A percentile compares a stretch with the other conserved stretches of the same genome.
phyloP scores from a whole-genome alignment of 2,888 invertebrate species.

The Hetaerina titia region DNA sequence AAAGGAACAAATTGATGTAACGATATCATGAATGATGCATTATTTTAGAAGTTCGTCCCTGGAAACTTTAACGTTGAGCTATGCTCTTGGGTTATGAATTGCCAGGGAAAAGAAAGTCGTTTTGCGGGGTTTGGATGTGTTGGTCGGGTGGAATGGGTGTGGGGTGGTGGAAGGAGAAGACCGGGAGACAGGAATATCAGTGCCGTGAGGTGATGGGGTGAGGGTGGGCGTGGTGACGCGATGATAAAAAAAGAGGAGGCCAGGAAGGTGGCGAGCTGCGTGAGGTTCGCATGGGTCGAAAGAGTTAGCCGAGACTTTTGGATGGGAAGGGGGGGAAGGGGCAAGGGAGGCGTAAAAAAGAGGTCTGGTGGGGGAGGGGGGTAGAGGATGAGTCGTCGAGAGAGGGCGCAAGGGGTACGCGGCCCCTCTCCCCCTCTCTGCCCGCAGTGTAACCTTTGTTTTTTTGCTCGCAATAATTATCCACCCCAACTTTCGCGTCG shows the following conservation, averaged over 20 bases:
- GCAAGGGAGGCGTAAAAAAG: background rate
- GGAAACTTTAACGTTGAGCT: conserved; percentile 66
- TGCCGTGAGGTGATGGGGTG: background rate
- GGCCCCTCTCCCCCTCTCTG: background rate
- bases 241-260: background rate
- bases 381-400: background rate
- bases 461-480: conserved; percentile 41
- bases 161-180: background rate
- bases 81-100: conserved; percentile 67
- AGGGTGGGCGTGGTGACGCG: background rate
- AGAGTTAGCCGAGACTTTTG: background rate
- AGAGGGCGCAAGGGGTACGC: background rate
- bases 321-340: background rate
- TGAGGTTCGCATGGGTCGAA: background rate
- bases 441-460: background rate
- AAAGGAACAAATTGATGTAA: conserved; percentile 65
- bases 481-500: conserved; percentile 5
- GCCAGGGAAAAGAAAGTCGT: conserved; percentile 61
- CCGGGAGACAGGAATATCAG: background rate
- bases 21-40: conserved; percentile 67
- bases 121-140: background rate
- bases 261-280: background rate
- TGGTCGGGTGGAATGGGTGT: background rate
- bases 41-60: conserved; percentile 66
- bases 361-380: background rate